Conservation (phyloP, 1,140 invertebrate genomes). For the Conus ventricosus region DNA sequence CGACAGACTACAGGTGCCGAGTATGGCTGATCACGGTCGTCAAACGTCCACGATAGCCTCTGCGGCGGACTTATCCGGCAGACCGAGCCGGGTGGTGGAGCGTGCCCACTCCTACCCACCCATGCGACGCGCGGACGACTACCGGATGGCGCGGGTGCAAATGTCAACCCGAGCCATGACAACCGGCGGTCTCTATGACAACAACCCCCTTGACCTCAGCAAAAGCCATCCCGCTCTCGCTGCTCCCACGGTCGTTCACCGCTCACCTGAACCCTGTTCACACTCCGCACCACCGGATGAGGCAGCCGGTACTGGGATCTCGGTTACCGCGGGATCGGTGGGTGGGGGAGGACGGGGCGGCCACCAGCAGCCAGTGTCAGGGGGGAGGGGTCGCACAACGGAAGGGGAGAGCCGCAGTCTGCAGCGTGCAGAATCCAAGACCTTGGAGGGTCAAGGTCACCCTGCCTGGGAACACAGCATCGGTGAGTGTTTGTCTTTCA, state of each 20-base stretch:
- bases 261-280: not conserved
- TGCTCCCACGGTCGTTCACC: not conserved
- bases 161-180: not conserved
- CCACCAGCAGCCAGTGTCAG: too few species aligned
- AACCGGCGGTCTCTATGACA: not conserved
- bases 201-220: slow-evolving; percentile 3
- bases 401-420: not conserved
- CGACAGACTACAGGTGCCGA: slow-evolving; percentile 22
- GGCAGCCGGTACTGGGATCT: not conserved
- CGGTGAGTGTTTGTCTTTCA: too few species aligned
- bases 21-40: slow-evolving; percentile 39
- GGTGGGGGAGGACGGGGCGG: not conserved
- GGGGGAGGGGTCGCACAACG: not conserved
- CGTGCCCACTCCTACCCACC: slow-evolving; percentile 47
- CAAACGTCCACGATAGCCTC: slow-evolving; percentile 38
- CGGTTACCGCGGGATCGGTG: not conserved
- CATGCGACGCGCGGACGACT: slow-evolving; percentile 15
- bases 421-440: not conserved
- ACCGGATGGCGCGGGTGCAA: not conserved
- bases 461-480: too few species aligned
- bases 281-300: not conserved
- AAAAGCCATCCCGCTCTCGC: not conserved
- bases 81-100: slow-evolving; percentile 20
- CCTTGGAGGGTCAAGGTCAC: not conserved
- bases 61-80: not conserved